Conservation (phyloP, 1,140 invertebrate species). For the Marisa cornuarietis region DNA sequence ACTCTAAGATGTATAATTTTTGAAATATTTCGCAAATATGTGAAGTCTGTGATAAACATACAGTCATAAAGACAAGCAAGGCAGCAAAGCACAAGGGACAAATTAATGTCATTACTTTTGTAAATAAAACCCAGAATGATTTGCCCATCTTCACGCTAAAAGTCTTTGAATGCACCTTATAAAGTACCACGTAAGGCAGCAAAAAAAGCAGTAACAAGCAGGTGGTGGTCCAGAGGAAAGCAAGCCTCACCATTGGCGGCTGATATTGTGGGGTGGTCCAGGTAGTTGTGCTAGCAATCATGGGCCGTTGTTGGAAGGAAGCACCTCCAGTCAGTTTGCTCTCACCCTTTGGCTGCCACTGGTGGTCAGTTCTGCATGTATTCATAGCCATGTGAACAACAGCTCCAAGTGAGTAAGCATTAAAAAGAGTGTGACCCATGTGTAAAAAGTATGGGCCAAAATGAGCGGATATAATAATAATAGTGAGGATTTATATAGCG, state of each 20-base stretch:
- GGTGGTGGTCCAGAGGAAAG: background rate
- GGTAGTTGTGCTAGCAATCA: constrained; percentile 33
- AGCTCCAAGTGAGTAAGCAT: too few relatives aligned
- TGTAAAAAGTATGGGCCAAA: too few relatives aligned
- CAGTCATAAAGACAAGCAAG: too few relatives aligned
- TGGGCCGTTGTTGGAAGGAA: constrained; percentile 48
- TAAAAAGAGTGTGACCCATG: too few relatives aligned
- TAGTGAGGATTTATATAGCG: too few relatives aligned
- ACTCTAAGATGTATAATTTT: too few relatives aligned
- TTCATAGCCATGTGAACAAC: background rate
- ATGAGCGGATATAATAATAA: too few relatives aligned
- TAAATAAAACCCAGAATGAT: too few relatives aligned
- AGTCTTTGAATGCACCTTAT: background rate
- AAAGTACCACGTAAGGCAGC: background rate
- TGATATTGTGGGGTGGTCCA: constrained; percentile 33
- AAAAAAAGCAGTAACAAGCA: background rate
- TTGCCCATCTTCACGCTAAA: background rate
- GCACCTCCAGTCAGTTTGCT: constrained; percentile 60
- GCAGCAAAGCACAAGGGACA: too few relatives aligned
- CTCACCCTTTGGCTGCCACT: constrained; percentile 62
- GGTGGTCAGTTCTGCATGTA: constrained; percentile 51
- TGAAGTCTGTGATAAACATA: too few relatives aligned
- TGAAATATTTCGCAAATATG: too few relatives aligned
- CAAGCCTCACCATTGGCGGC: constrained; percentile 34
- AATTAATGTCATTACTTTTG: too few relatives aligned